Evolutionary conservation across 1,140 invertebrate genomes (phyloP), one percentile per base, ranked within the genome.

Genomic region (Drosophila jambulina): DNA sequence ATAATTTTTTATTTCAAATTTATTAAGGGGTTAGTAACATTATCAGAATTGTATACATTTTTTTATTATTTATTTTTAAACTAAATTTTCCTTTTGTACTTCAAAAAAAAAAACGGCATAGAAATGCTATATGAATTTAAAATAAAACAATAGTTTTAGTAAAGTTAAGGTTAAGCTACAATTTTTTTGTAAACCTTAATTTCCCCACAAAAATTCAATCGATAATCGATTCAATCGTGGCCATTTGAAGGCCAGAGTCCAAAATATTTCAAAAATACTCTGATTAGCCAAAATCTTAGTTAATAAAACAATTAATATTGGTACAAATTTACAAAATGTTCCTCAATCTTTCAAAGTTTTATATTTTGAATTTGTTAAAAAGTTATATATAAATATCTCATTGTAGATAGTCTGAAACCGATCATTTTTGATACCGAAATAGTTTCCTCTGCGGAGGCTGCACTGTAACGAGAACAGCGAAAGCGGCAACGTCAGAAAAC

Each of bases 401-500:
- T 9, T 9, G 15, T 25, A 48, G 1, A 9, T 8, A 17, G 6
- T 8, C 7, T 3, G 15, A 8, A 5, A 46, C 15, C 9, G 3
- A 25, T 25, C 0, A 17, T 17, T 48, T n/a, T 17, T 7, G 0
- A 10, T n/a, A n/a, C 4, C 17, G 2, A 27, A n/a, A 12, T 19
- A 0, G 12, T 19, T 5, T 4, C 13, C 32, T 12, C 4, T 54
- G n/a, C 15, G 3, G 32, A 54, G 53, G 19, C 5, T 38, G 0
- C 21, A 38, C 53, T 38, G 53, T 54, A 54, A 23, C 8, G 5
- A 62, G 57, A 80, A 71, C 60, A 54, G 67, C 38, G 80, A 65
- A 78, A 82, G 75, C 67, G 65, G 60, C 42, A 82, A 63, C 48
- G 64, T 46, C 57, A 38, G 54, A 61, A 77, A 80, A 62, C 58